phyloP scores from a whole-genome alignment of 2,113 vertebrate genomes.

The Neodontobutis hainanensis region DNA sequence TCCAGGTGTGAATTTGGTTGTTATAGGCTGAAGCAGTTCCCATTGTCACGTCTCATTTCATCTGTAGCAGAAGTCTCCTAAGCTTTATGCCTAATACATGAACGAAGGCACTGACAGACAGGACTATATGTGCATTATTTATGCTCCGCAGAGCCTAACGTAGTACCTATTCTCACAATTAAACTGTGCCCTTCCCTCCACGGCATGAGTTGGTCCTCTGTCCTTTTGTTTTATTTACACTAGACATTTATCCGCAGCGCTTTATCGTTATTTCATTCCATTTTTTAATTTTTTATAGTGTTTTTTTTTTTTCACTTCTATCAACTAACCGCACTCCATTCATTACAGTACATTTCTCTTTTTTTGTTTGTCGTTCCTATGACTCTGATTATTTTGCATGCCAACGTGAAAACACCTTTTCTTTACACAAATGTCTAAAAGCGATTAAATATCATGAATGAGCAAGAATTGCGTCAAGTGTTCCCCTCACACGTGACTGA shows the following conservation, averaged over 20 bases:
- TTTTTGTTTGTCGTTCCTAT: too few species aligned
- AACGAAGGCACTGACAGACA: constrained; percentile 66
- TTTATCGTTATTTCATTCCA: not conserved
- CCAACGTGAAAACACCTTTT: too few species aligned
- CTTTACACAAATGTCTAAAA: too few species aligned
- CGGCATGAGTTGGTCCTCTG: constrained; percentile 25
- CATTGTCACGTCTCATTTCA: constrained; percentile 55
- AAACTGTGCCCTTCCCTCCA: constrained; percentile 43
- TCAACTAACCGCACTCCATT: too few species aligned
- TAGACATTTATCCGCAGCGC: constrained; percentile 10
- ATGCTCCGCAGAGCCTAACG: constrained; percentile 66
- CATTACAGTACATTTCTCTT: too few species aligned
- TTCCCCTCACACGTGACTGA: not conserved
- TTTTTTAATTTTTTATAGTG: not conserved
- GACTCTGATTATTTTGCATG: too few species aligned
- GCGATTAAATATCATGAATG: too few species aligned
- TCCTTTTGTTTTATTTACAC: constrained; percentile 38
- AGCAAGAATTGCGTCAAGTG: not conserved
- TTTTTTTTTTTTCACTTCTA: too few species aligned
- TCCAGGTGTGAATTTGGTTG: constrained; percentile 40
- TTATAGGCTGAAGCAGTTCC: constrained; percentile 34
- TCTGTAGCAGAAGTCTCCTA: constrained; percentile 40
- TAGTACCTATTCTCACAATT: constrained; percentile 49
- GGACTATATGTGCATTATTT: constrained; percentile 70
- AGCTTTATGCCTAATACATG: constrained; percentile 71